Conservation (phyloP, 2,113 vertebrate genomes). For the Stigmatopora nigra region DNA sequence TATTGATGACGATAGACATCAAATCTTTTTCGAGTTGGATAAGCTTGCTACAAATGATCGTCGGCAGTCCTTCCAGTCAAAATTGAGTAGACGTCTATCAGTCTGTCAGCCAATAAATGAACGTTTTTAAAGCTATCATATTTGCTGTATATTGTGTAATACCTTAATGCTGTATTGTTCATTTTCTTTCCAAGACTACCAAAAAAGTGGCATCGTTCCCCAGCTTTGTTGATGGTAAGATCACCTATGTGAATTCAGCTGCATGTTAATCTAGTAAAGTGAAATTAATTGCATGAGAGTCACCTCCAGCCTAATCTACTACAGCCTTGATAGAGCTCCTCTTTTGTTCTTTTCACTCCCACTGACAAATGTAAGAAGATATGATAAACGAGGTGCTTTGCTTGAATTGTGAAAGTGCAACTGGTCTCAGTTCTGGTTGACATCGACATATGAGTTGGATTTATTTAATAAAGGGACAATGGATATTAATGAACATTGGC, state of each 20-base stretch:
- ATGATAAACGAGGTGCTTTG: constrained; percentile 30
- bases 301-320: constrained; percentile 1
- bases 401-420: constrained; percentile 37
- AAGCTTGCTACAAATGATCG: no score
- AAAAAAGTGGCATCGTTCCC: constrained; percentile 93
- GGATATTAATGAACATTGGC: no score
- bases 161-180: neutral
- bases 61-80: no score
- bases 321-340: constrained; percentile 7
- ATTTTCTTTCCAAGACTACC: constrained; percentile 71
- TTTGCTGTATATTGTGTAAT: neutral
- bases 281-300: constrained; percentile 18
- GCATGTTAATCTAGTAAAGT: constrained; percentile 5
- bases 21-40: no score
- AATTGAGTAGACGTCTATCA: no score
- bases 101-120: no score
- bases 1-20: no score
- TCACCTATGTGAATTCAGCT: constrained; percentile 27
- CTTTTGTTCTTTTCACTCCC: constrained; percentile 1
- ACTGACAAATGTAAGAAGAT: constrained; percentile 23
- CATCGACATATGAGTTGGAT: constrained; percentile 25
- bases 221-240: constrained; percentile 97
- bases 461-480: no score
- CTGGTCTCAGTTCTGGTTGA: constrained; percentile 43
- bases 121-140: neutral